Evolutionary conservation across 30 jellyfish, hydroid and myxozoan genomes (phyloP), one percentile per base, ranked within the genome.

Genomic region (Cassiopea andromeda): DNA sequence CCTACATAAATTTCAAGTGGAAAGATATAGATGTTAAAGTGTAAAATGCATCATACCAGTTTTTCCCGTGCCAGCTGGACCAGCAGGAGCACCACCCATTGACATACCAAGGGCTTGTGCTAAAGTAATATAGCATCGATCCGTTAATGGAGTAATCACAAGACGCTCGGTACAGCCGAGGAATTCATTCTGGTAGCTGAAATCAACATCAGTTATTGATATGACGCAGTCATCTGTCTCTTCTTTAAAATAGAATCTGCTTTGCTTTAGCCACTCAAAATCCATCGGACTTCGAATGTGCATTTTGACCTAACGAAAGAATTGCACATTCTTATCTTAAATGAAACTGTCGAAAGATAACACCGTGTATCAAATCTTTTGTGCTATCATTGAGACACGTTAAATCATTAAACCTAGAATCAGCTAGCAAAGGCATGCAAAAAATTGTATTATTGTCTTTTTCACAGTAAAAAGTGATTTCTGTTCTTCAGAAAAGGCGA

Each of bases 71-170:
- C 99, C 99, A 50, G 99, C 99, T 47, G 99, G 99, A 27, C 99
- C 99, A 5, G 99, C 99, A 46, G 99, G 99, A 17, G 99, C 99
- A 44, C 98, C 99, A 66, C 99, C 99, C 99, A 95, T 95, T 15
- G 99, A 85, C 99, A 95, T 95, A 2, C 99, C 99, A 48, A 95
- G 96, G 64, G 99, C 99, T 82, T 95, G 99, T 8, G 98, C 99
- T 71, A 95, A 90, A 61, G 99, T 95, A 44, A 95, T 95, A 89
- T 95, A 95, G 76, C 99, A 95, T 18, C 99, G 78, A 73, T 95
- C 99, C 17, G 99, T 95, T 69, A 95, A 75, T 6, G 99, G 99
- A 44, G 99, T 95, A 77, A 95, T 95, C 69, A 95, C 99, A 47
- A 95, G 97, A 48, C 99, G 81, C 71, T 95, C 99, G 12, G 99